Conservation (phyloP, 2,113 vertebrate species). For the Barnardius zonarius region DNA sequence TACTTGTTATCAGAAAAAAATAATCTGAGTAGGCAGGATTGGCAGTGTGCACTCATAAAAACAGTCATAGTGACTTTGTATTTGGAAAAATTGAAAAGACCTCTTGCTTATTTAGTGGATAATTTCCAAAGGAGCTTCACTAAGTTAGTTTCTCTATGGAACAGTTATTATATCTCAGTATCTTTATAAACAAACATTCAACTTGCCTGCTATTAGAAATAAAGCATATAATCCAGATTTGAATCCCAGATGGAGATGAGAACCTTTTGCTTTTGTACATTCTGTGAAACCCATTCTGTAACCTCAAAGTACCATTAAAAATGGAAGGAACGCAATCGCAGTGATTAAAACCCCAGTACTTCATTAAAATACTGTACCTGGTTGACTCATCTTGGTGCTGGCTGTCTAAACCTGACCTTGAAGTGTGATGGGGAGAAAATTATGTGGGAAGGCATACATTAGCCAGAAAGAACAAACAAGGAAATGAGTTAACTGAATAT, state of each 20-base stretch:
- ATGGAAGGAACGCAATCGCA: background rate
- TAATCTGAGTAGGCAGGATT: background rate
- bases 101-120: background rate
- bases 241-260: constrained; percentile 1
- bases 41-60: constrained; percentile 20
- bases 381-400: constrained; percentile 17
- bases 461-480: background rate
- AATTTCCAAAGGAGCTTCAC: background rate
- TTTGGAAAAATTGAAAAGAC: constrained; percentile 14
- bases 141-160: background rate
- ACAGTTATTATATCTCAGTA: background rate
- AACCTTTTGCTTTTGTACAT: constrained; percentile 32
- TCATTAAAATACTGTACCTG: constrained; percentile 30
- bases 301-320: constrained; percentile 13
- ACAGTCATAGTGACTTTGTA: background rate
- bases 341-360: background rate
- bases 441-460: background rate
- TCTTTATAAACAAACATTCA: background rate
- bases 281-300: constrained; percentile 20
- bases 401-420: constrained; percentile 29
- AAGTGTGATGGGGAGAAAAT: background rate
- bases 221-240: constrained; percentile 34
- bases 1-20: constrained; percentile 38
- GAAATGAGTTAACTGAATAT: background rate
- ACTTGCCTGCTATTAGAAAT: background rate